Percentiles rank a stretch among this genome's conserved stretches.
Conservation (phyloP, 2,888 invertebrate genomes). For the Caradrina clavipalpis region DNA sequence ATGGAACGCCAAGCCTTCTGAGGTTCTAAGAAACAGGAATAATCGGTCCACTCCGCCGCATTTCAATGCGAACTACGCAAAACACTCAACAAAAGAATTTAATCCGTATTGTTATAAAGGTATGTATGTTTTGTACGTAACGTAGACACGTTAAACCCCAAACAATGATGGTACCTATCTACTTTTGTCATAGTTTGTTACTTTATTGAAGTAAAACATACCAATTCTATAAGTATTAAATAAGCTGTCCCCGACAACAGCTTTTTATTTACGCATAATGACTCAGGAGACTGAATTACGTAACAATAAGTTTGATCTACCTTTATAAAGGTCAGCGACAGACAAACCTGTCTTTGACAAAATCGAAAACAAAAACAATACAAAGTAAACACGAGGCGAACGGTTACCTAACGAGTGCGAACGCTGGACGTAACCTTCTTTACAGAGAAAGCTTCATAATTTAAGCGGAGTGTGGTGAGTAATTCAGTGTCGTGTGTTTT, state of each 20-base stretch:
- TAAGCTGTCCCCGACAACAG: slow-evolving; percentile 9
- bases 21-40: slow-evolving; percentile 54
- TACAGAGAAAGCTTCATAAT: slow-evolving; percentile 30
- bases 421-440: slow-evolving; percentile 10
- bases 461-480: background rate
- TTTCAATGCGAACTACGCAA: slow-evolving; percentile 59
- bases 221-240: background rate
- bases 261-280: slow-evolving; percentile 11
- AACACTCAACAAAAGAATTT: slow-evolving; percentile 64
- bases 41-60: slow-evolving; percentile 61
- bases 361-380: slow-evolving; percentile 41
- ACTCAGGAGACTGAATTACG: slow-evolving; percentile 18
- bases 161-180: slow-evolving; percentile 22
- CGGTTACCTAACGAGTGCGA: slow-evolving; percentile 28
- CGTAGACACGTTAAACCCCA: slow-evolving; percentile 23
- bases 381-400: slow-evolving; percentile 14
- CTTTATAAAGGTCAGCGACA: slow-evolving; percentile 33
- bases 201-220: slow-evolving; percentile 18
- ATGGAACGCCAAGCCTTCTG: slow-evolving; percentile 42
- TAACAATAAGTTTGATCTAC: slow-evolving; percentile 39
- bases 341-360: slow-evolving; percentile 36
- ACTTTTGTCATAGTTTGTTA: slow-evolving; percentile 12
- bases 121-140: slow-evolving; percentile 42
- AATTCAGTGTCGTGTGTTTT: slow-evolving; percentile 5
- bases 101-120: slow-evolving; percentile 38